phyloP scores from a whole-genome alignment of 2,888 invertebrate species.

The Allygus modestus region DNA sequence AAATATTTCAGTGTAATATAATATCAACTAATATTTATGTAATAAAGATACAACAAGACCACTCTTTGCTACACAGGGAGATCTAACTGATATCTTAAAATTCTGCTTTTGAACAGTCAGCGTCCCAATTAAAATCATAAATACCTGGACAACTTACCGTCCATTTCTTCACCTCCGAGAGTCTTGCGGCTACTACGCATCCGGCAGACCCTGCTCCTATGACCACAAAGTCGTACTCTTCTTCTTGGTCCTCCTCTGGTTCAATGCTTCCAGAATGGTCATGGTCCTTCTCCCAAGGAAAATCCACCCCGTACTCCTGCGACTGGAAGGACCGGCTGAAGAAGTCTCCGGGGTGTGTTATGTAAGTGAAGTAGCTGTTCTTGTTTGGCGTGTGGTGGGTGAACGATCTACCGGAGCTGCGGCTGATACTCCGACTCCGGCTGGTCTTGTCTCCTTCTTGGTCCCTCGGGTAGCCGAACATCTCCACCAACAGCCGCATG shows the following conservation, averaged over 20 bases:
- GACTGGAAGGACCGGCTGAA: slow-evolving; percentile 40
- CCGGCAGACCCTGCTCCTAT: slow-evolving; percentile 77
- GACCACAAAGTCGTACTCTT: slow-evolving; percentile 75
- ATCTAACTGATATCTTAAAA: too few species aligned
- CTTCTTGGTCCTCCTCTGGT: slow-evolving; percentile 52
- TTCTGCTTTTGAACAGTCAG: too few species aligned
- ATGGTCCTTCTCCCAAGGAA: slow-evolving; percentile 4
- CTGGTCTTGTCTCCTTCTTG: not conserved
- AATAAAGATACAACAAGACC: too few species aligned
- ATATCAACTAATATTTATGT: too few species aligned
- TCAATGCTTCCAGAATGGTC: not conserved
- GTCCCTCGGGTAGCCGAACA: slow-evolving; percentile 69
- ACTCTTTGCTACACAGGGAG: too few species aligned
- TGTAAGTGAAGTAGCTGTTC: slow-evolving; percentile 7
- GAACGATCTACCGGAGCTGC: not conserved
- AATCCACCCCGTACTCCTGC: slow-evolving; percentile 4
- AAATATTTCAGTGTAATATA: too few species aligned
- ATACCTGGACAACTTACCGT: slow-evolving; percentile 70
- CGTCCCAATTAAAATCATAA: too few species aligned
- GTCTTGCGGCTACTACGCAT: slow-evolving; percentile 75
- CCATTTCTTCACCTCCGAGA: slow-evolving; percentile 74
- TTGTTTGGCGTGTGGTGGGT: not conserved
- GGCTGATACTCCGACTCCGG: not conserved
- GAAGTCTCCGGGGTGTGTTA: slow-evolving; percentile 8
- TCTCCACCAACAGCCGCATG: slow-evolving; percentile 69